These are phyloP conservation scores for Serranus cabrilla DNA, from an alignment of 2,797 vertebrate genomes.

Conservation along the genomic window DNA sequence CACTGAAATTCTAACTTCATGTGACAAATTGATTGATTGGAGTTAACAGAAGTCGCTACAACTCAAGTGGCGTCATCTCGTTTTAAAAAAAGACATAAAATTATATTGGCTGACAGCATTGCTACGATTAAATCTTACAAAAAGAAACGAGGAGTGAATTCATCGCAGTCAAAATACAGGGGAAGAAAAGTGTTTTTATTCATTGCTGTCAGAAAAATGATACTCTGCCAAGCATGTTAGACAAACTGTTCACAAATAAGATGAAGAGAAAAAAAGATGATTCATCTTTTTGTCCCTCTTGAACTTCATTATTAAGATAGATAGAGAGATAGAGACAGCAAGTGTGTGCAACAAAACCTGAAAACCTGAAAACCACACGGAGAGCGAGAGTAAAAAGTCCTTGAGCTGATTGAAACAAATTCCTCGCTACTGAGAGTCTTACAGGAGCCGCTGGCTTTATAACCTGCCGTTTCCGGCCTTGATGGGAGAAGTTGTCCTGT, in stretches of 20 bases:
- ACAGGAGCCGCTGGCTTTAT: constrained; percentile 36
- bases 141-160: accelerated
- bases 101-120: neutral
- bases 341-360: constrained; percentile 16
- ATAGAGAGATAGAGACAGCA: constrained; percentile 3
- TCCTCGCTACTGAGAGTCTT: constrained; percentile 38
- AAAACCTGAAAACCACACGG: constrained; percentile 4
- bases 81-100: neutral
- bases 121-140: neutral
- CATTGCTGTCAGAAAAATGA: neutral
- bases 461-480: constrained; percentile 55
- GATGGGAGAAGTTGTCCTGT: constrained; percentile 23
- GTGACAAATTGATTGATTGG: no score
- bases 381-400: constrained; percentile 15
- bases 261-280: neutral
- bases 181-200: neutral
- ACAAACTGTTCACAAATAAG: constrained; percentile 19
- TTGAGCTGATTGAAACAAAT: constrained; percentile 40
- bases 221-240: neutral
- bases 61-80: no score
- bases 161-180: neutral
- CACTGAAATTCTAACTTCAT: no score
- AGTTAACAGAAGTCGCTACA: neutral
- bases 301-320: neutral
- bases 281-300: neutral